A percentile compares a stretch with the other conserved stretches of the same genome.
Conservation (phyloP, 2,797 vertebrate species). For the Serranus cabrilla region DNA sequence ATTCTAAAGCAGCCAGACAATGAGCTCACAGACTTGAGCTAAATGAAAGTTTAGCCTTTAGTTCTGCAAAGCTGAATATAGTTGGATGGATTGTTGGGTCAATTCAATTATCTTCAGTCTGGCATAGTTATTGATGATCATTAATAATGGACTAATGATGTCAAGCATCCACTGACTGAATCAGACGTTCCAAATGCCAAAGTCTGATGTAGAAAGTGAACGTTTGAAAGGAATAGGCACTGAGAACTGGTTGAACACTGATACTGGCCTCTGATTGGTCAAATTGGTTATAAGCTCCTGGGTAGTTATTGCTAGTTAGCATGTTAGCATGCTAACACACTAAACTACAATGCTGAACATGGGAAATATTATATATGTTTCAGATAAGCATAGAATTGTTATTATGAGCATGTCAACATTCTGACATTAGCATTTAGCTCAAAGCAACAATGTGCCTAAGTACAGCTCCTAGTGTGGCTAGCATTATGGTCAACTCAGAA, state of each 20-base stretch:
- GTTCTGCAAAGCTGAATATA: conserved; percentile 29
- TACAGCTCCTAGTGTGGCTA: background rate
- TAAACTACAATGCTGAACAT: background rate
- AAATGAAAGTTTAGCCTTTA: conserved; percentile 40
- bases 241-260: background rate
- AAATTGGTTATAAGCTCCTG: background rate
- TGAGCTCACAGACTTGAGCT: conserved; percentile 27
- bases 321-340: background rate
- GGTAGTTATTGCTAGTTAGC: background rate
- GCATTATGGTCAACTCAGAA: background rate
- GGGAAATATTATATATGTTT: no score
- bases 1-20: conserved; percentile 21
- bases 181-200: background rate
- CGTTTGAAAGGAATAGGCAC: background rate
- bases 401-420: background rate
- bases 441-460: background rate
- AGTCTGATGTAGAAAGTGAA: conserved; percentile 2
- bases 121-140: conserved; percentile 25
- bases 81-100: conserved; percentile 20
- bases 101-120: conserved; percentile 45
- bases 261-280: conserved; percentile 2
- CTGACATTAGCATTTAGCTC: background rate
- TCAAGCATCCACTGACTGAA: conserved; percentile 29
- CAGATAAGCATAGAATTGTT: no score
- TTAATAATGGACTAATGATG: conserved; percentile 41